Conservation (phyloP, 2,888 invertebrate species). For the Ditylenchus weischeri region DNA sequence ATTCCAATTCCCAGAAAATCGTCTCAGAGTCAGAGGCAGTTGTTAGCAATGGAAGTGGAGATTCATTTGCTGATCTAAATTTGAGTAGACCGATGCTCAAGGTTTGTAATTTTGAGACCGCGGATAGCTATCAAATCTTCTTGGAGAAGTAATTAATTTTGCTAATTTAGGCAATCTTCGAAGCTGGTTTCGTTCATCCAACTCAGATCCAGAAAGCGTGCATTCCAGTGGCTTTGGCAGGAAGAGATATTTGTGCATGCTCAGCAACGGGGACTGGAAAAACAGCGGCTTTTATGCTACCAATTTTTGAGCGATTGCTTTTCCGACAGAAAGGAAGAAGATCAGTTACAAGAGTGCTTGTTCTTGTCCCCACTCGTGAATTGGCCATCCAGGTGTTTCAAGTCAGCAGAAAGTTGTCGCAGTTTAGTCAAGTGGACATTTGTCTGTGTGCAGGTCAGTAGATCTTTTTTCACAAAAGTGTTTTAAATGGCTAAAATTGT, state of each 20-base stretch:
- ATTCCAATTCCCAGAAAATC: conserved; percentile 5
- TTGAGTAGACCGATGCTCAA: conserved; percentile 87
- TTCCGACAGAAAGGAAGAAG: conserved; percentile 73
- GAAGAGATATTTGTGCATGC: conserved; percentile 90
- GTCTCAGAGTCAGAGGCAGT: not conserved
- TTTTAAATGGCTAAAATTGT: too few relatives aligned
- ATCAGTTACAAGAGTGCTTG: conserved; percentile 76
- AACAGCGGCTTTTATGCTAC: conserved; percentile 97
- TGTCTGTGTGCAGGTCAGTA: conserved; percentile 54
- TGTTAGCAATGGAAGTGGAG: not conserved
- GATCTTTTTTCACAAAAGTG: not conserved
- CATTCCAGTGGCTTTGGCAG: conserved; percentile 85
- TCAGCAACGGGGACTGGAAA: conserved; percentile 92
- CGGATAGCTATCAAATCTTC: too few relatives aligned
- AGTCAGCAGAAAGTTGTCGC: conserved; percentile 83
- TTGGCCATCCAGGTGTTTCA: conserved; percentile 94
- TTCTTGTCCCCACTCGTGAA: conserved; percentile 93
- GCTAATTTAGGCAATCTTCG: conserved; percentile 72
- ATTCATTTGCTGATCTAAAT: conserved; percentile 76
- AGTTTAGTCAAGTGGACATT: conserved; percentile 70
- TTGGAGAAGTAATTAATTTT: not conserved
- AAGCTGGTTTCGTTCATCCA: conserved; percentile 84
- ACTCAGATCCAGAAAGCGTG: conserved; percentile 95
- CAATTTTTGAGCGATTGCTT: conserved; percentile 85
- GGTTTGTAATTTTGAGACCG: too few relatives aligned